Conservation (phyloP, 2,888 invertebrate genomes). For the Callosobruchus maculatus region DNA sequence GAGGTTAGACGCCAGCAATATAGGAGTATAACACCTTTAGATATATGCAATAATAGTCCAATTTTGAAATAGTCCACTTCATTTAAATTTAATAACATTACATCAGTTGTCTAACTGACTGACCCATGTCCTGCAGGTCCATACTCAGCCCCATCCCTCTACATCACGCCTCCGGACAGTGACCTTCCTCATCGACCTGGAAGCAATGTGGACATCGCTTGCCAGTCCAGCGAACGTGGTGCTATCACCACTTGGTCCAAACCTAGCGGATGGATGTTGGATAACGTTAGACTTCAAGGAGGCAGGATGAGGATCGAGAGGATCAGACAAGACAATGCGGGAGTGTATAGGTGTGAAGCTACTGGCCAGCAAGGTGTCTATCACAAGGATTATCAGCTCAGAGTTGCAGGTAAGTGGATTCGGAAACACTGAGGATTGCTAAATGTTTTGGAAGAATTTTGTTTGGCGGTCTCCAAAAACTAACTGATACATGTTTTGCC, state of each 20-base stretch:
- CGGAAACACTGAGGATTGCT: too few species aligned
- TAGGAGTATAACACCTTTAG: too few species aligned
- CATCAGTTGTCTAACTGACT: too few species aligned
- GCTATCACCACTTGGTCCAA: constrained; percentile 62
- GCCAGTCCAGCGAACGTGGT: constrained; percentile 56
- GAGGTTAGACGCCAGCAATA: too few species aligned
- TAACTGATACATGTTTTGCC: too few species aligned
- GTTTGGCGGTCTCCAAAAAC: too few species aligned
- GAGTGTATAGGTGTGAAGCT: constrained; percentile 66
- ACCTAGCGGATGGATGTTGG: constrained; percentile 54
- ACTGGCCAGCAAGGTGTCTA: constrained; percentile 45
- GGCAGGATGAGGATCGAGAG: constrained; percentile 56
- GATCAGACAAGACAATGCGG: constrained; percentile 60
- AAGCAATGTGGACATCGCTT: constrained; percentile 61
- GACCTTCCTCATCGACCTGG: constrained; percentile 49
- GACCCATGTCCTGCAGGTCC: constrained; percentile 8
- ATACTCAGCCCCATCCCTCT: constrained; percentile 20
- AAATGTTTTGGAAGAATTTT: too few species aligned
- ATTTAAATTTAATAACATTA: too few species aligned
- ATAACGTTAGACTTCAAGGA: constrained; percentile 57
- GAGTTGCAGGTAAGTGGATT: constrained; percentile 54
- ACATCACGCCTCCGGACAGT: constrained; percentile 32
- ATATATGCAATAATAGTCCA: too few species aligned
- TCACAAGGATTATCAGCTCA: constrained; percentile 57
- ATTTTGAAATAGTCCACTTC: too few species aligned